phyloP scores from a whole-genome alignment of 2,888 invertebrate species.

The Chouioia cunea region DNA sequence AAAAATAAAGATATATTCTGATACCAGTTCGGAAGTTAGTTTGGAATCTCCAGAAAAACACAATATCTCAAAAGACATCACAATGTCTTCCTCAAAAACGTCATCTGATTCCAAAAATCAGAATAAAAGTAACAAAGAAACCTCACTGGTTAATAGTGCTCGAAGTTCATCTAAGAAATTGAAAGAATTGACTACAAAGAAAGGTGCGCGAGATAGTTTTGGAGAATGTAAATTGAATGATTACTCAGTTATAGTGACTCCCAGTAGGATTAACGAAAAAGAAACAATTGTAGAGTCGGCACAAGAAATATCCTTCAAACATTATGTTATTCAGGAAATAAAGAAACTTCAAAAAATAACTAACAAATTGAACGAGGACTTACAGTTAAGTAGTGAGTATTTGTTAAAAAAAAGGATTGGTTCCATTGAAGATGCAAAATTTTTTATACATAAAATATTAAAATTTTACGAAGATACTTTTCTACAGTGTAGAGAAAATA shows the following conservation, averaged over 20 bases:
- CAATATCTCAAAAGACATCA: neutral
- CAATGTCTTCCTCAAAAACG: conserved; percentile 6
- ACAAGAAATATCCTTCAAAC: conserved; percentile 32
- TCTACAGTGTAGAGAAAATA: conserved; percentile 24
- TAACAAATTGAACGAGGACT: conserved; percentile 30
- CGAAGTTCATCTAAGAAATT: conserved; percentile 58
- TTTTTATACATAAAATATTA: conserved; percentile 44
- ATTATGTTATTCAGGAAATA: conserved; percentile 26
- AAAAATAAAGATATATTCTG: neutral
- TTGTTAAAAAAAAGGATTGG: conserved; percentile 33
- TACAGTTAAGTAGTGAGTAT: conserved; percentile 21
- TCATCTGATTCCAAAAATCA: conserved; percentile 41
- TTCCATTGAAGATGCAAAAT: conserved; percentile 40
- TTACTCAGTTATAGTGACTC: conserved; percentile 7
- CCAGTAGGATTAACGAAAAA: conserved; percentile 42
- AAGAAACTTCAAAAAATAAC: conserved; percentile 23
- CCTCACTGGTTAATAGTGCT: conserved; percentile 39
- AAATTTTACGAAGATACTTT: conserved; percentile 26
- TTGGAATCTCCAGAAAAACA: neutral
- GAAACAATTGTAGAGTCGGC: conserved; percentile 39
- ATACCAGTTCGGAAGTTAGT: conserved; percentile 17
- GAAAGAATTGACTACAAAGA: conserved; percentile 30
- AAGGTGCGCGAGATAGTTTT: conserved; percentile 29
- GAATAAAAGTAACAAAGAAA: conserved; percentile 22
- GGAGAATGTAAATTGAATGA: neutral